phyloP scores from a whole-genome alignment of 2,797 vertebrate genomes.

The Pantherophis alleghaniensis region DNA sequence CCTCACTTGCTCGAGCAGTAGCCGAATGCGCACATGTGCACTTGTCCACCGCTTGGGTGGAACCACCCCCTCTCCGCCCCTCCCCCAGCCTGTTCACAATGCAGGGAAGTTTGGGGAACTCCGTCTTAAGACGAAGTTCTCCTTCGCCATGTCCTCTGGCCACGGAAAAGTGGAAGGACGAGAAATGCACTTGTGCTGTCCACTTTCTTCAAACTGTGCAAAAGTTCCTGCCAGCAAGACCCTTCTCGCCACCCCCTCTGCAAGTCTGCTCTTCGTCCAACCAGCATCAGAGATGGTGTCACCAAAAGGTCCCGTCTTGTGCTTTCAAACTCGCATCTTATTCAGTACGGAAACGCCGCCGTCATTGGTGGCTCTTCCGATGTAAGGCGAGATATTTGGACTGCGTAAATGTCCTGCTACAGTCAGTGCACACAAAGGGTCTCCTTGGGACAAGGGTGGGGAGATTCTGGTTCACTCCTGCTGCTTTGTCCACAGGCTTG shows the following conservation, averaged over 20 bases:
- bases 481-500: rapidly evolving
- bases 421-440: background rate
- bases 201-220: background rate
- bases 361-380: background rate
- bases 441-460: background rate
- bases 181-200: background rate
- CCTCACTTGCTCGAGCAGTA: too few species aligned
- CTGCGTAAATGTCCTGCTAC: background rate
- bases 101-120: background rate
- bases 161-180: background rate
- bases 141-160: background rate
- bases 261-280: background rate
- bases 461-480: background rate
- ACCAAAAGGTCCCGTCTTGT: too few species aligned
- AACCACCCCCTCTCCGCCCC: too few species aligned
- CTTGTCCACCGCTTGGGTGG: too few species aligned
- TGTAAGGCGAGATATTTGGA: background rate
- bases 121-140: rapidly evolving
- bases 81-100: too few species aligned
- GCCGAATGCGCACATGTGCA: too few species aligned
- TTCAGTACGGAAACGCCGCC: rapidly evolving
- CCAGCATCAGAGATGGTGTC: background rate
- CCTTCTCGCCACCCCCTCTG: background rate
- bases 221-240: background rate
- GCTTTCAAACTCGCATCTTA: too few species aligned